Conservation (phyloP, 2,797 vertebrate genomes). For the Mormyrops attenuatus region DNA sequence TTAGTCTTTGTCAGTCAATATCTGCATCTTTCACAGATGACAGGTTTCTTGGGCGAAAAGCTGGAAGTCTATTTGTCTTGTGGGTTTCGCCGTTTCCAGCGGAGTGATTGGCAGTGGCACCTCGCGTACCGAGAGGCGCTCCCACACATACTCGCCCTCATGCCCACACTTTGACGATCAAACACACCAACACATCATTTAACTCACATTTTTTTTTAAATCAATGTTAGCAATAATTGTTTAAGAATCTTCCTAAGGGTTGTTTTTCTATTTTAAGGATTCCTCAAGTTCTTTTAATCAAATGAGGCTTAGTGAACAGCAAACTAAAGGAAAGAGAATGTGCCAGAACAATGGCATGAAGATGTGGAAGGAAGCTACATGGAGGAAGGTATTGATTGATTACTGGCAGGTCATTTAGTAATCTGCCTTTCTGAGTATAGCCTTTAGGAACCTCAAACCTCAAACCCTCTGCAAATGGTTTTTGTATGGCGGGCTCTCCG, state of each 20-base stretch:
- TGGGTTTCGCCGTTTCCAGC: not conserved
- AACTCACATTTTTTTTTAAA: not conserved
- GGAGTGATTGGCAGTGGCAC: not conserved
- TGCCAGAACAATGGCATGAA: not conserved
- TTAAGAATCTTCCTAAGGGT: not conserved
- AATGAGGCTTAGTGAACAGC: not conserved
- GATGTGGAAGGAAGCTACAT: not conserved
- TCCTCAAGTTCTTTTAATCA: not conserved
- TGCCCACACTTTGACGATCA: not conserved
- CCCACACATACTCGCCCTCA: not conserved
- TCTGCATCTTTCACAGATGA: conserved; percentile 14
- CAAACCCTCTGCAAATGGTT: not conserved
- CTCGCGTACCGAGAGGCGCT: not conserved
- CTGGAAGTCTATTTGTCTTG: conserved; percentile 21
- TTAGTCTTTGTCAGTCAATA: conserved; percentile 22
- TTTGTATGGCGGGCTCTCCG: not conserved
- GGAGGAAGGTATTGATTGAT: not conserved
- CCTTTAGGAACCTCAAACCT: not conserved
- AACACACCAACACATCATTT: not conserved
- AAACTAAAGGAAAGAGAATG: not conserved
- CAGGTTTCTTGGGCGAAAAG: conserved; percentile 13
- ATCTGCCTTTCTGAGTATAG: not conserved
- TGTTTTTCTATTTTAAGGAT: not conserved
- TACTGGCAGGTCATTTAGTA: not conserved
- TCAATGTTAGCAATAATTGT: not conserved